A percentile compares a stretch with the other conserved stretches of the same genome.
phyloP scores from a whole-genome alignment of 2,888 invertebrate species.

The Drosophila tripunctata region DNA sequence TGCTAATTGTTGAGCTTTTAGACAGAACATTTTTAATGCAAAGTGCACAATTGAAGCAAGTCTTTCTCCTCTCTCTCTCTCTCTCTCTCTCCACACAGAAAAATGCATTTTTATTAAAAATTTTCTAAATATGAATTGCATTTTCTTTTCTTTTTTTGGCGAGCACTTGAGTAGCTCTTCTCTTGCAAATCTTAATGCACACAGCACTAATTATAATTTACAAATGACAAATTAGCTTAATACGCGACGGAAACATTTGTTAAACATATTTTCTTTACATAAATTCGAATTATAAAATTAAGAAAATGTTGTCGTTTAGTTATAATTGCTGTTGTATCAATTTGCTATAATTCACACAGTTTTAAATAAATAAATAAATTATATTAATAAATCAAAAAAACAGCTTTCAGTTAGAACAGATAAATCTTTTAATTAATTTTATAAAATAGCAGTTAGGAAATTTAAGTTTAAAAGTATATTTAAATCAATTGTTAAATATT shows the following conservation, averaged over 20 bases:
- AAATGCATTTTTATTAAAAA: slow-evolving; percentile 58
- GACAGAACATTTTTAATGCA: slow-evolving; percentile 76
- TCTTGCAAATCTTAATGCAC: slow-evolving; percentile 21
- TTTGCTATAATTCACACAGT: no score
- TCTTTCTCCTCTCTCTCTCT: neutral
- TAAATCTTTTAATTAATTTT: neutral
- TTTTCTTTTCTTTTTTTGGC: slow-evolving; percentile 39
- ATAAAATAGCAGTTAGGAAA: neutral
- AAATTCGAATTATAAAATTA: neutral
- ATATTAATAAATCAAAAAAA: no score
- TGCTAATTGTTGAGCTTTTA: slow-evolving; percentile 80
- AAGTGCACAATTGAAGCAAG: slow-evolving; percentile 57
- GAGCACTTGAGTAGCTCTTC: slow-evolving; percentile 43
- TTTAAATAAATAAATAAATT: no score
- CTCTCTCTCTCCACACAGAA: slow-evolving; percentile 3
- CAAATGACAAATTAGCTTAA: slow-evolving; percentile 27
- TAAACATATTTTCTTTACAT: no score
- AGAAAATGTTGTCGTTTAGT: neutral
- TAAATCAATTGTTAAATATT: neutral
- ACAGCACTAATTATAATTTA: slow-evolving; percentile 8
- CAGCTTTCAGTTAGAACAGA: no score
- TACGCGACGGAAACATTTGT: neutral
- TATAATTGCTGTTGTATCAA: neutral
- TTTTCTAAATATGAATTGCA: slow-evolving; percentile 37
- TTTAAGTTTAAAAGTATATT: neutral